Evolutionary conservation across 2,797 vertebrate genomes (phyloP), one percentile per base, ranked within the genome.

Genomic region (Protosalanx chinensis): DNA sequence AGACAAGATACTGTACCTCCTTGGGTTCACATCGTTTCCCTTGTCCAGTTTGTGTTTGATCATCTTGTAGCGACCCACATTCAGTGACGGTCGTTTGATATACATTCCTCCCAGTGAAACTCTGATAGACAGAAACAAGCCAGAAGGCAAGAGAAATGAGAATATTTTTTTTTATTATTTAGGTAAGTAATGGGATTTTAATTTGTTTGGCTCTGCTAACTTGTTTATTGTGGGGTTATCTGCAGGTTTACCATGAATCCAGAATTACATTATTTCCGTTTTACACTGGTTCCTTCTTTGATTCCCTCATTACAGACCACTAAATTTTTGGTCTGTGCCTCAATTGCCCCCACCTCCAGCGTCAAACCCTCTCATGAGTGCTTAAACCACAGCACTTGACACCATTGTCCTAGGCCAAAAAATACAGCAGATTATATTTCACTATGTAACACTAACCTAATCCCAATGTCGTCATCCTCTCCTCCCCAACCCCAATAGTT

Each of bases 401-500:
- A 37, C 35, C 35, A 27, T 27, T 27, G 23, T 27, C 23, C 23
- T 27, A 27, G 23, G 23, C 23, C 23, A 27, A 35, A 2, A 37
- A 37, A 37, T 37, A 37, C 35, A 4, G 35, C 35, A 37, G 6
- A 37, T 37, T 37, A 37, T 37, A 37, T 37, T 37, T 8, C 7
- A 37, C 35, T 8, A 37, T 7, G 35, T 27, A 27, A 27, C 23
- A 37, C 87, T 86, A 59, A 94, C 94, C 93, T 90, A 85, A 92
- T 65, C 32, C 93, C 91, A 0, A 94, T 92, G 72, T 94, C 93
- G 0, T 93, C 90, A 0, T 95, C 93, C 80, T 95, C 94, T 0
- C 90, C 92, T 0, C 93, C 92, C 94, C 94, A 93, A 69, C 93
- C 93, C 93, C 92, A 94, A 87, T 93, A 94, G 73, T 91, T 93